Percentiles rank a stretch among this genome's conserved stretches.
phyloP scores from a whole-genome alignment of 2,797 vertebrate species.

The Pagetopsis macropterus region DNA sequence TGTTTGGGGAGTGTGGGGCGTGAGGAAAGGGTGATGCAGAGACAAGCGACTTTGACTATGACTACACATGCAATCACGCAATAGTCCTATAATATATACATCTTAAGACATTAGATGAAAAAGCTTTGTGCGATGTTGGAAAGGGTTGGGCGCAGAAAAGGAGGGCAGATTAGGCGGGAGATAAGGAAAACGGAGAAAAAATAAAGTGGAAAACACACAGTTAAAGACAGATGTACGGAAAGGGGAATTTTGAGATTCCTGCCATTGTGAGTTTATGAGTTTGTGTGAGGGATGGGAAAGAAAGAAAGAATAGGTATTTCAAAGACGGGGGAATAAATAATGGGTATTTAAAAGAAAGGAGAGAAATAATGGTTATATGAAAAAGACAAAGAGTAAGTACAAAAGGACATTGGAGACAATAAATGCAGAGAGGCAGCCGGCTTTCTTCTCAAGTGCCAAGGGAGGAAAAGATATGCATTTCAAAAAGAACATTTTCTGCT shows the following conservation, averaged over 20 bases:
- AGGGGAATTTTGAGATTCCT: conserved; percentile 70
- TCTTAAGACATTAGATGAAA: conserved; percentile 63
- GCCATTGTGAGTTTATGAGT: conserved; percentile 61
- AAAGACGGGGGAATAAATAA: conserved; percentile 47
- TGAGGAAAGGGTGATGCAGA: conserved; percentile 50
- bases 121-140: conserved; percentile 57
- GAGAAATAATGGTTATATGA: conserved; percentile 56
- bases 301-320: conserved; percentile 53
- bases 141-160: conserved; percentile 30
- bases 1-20: conserved; percentile 44
- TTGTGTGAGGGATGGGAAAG: conserved; percentile 39
- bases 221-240: conserved; percentile 56
- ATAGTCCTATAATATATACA: conserved; percentile 62
- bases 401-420: conserved; percentile 64
- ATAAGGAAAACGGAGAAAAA: conserved; percentile 39
- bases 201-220: conserved; percentile 30
- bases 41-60: conserved; percentile 66
- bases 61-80: conserved; percentile 42
- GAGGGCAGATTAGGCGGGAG: conserved; percentile 57
- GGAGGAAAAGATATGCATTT: conserved; percentile 50
- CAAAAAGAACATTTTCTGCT: conserved; percentile 53
- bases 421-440: conserved; percentile 51
- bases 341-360: conserved; percentile 53
- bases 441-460: conserved; percentile 46
- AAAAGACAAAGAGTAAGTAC: conserved; percentile 57